Evolutionary conservation across 2,113 vertebrate species (phyloP), one percentile per base, ranked within the genome.

Genomic region (Talpa occidentalis): DNA sequence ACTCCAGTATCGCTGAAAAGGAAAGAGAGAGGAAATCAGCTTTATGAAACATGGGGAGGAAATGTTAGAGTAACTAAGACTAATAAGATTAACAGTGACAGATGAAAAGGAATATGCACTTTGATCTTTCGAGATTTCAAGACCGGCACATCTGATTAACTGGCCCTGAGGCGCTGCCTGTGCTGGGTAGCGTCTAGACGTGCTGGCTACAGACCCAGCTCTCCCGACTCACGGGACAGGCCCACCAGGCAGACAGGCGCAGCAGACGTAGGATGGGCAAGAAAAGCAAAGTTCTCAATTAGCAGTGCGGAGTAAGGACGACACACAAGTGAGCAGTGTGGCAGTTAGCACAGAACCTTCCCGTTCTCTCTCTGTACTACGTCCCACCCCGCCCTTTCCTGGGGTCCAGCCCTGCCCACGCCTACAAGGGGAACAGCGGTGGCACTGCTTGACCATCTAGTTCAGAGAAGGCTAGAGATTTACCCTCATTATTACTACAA

Each of bases 1-100:
- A 99, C 98, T 99, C 98, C 98, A 98, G 98, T 98, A 98, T 99
- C 97, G 98, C 99, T 99, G 99, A 97, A 99, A 99, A 98, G 98
- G 98, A 98, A 98, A 99, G 92, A 98, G 89, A 98, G 90, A 98
- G 97, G 97, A 97, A 98, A 98, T 98, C 97, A 98, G 97, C 92
- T 84, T 97, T 81, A 88, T 86, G 97, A 97, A 98, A 97, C 85
- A 97, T 16, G 52, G 89, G 88, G 92, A 97, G 96, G 97, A 95
- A 97, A 97, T 97, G 98, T 92, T 37, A 96, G 96, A 96, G 94
- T 40, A 88, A 83, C 73, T 56, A 97, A 97, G 97, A 95, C 92
- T 5, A 62, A 97, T 90, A 66, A 96, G 97, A 91, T 96, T 92
- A 96, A 97, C 37, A 97, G 97, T 93, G 97, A 97, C 92, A 98